Evolutionary conservation across 2,797 vertebrate species (phyloP), one percentile per base, ranked within the genome.

Genomic region (Oophaga sylvatica): DNA sequence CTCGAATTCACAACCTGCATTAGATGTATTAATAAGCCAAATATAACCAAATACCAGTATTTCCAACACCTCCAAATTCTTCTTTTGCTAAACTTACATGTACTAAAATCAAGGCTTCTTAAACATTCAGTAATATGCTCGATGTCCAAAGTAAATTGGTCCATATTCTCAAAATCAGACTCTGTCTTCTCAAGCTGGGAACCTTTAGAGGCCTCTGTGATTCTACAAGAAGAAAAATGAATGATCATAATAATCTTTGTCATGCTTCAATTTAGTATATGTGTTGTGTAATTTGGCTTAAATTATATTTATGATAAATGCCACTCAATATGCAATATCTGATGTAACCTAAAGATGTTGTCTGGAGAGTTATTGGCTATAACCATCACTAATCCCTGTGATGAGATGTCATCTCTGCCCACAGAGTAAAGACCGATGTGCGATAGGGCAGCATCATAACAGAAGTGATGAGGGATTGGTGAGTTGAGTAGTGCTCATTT

Each of bases 151-250:
- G 96, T 95, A 91, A 99, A 99, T 92, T 97, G 95, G 31, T 99
- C 97, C 98, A 99, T 98, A 92, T 92, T 97, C 92, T 99, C 98
- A 6, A 97, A 99, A 85, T 97, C 97, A 0, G 95, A 95, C 89
- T 98, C 97, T 0, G 94, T 96, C 89, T 96, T 95, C 81, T 95
- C 93, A 88, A 96, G 91, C 29, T 91, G 93, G 22, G 92, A 93
- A 0, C 92, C 95, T 70, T 95, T 94, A 82, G 95, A 96, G 1
- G 95, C 94, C 45, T 96, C 95, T 91, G 95, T 93, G 0, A 96
- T 95, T 82, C 95, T 96, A 90, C 15, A 13, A 10, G 16, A 31
- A 67, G 60, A 10, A 88, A 56, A 78, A 48, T n/a, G 19, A 0
- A 9, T 29, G 2, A 31, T 67, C 26, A 80, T 2, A 5, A 31